Conservation (phyloP, 2,797 vertebrate species). For the Poecilia picta region DNA sequence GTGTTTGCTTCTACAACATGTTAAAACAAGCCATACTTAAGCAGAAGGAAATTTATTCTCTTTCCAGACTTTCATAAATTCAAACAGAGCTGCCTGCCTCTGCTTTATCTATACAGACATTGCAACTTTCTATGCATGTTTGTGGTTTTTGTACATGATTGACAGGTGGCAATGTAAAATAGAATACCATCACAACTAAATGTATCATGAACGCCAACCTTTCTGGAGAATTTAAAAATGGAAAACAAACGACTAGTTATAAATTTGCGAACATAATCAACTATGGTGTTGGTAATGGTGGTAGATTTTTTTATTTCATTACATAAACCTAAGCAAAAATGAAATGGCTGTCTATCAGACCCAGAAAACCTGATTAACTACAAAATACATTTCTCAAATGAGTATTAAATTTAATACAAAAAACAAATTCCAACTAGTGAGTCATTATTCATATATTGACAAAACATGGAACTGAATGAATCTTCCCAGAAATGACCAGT, state of each 20-base stretch:
- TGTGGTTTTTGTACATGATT: background rate
- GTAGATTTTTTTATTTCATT: background rate
- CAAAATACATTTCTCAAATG: background rate
- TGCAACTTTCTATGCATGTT: background rate
- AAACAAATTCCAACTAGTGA: background rate
- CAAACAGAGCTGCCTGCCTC: background rate
- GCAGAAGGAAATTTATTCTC: background rate
- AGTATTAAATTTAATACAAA: background rate
- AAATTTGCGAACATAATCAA: background rate
- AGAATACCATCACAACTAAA: background rate
- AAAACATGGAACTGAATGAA: background rate
- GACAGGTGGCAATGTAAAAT: background rate
- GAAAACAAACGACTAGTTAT: background rate
- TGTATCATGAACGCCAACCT: background rate
- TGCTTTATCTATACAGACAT: background rate
- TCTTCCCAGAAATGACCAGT: background rate
- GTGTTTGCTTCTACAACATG: slow-evolving; percentile 3
- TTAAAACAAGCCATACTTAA: slow-evolving; percentile 4
- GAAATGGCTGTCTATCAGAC: background rate
- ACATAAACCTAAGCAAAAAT: background rate
- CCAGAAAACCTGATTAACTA: background rate
- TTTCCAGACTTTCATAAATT: background rate
- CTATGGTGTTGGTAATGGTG: background rate
- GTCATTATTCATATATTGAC: background rate
- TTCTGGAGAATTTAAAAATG: background rate